These are phyloP conservation scores for Magallana gigas DNA, from an alignment of 1,140 invertebrate species.

Conservation along the genomic window DNA sequence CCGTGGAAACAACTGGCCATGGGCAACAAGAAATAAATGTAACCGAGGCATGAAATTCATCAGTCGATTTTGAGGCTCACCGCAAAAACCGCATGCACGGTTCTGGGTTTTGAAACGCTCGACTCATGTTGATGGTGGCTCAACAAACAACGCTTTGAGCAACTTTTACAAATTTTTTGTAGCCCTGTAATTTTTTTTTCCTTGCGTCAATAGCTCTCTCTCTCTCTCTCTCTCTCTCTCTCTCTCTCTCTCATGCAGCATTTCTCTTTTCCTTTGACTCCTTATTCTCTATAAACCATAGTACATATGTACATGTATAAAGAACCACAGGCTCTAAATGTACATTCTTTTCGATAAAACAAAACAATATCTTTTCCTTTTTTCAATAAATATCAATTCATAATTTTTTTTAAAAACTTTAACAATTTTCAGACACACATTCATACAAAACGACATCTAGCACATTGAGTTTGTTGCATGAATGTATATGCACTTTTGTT, in stretches of 20 bases:
- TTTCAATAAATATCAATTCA: too few relatives aligned
- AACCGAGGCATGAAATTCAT: constrained; percentile 20
- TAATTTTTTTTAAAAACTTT: too few relatives aligned
- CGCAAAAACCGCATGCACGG: neutral
- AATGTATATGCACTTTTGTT: too few relatives aligned
- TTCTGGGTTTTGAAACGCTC: neutral
- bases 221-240: constrained; percentile 33
- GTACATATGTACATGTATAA: too few relatives aligned
- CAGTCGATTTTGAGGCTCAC: neutral
- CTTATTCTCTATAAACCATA: neutral
- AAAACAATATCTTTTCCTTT: too few relatives aligned
- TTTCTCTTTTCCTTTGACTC: constrained; percentile 7
- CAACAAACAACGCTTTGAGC: neutral
- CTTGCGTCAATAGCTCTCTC: neutral
- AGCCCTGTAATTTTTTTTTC: too few relatives aligned
- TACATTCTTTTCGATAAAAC: too few relatives aligned
- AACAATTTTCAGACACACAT: too few relatives aligned
- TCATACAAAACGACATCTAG: too few relatives aligned
- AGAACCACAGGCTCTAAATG: too few relatives aligned
- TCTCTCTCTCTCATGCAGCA: constrained; percentile 30
- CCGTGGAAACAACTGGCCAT: constrained; percentile 1
- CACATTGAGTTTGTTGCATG: too few relatives aligned
- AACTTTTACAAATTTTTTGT: neutral
- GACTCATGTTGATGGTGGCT: neutral
- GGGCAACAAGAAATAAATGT: neutral